These are phyloP conservation scores for Micropoecilia bifurca DNA, from an alignment of 2,797 vertebrate species.

Conservation along the genomic window DNA sequence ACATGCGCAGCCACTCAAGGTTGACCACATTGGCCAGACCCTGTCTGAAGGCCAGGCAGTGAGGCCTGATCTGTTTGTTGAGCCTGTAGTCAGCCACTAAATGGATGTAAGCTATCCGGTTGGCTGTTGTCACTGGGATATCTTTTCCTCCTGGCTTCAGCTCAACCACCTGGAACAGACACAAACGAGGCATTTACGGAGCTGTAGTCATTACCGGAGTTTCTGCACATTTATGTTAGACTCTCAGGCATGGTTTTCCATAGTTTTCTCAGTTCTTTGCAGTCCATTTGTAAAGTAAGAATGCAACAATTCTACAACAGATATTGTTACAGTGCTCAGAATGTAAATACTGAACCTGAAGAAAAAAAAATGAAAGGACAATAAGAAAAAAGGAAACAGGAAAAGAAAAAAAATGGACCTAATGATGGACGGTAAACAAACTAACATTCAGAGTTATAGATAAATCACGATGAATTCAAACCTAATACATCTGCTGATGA, in stretches of 20 bases:
- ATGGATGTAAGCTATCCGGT: slow-evolving; percentile 97
- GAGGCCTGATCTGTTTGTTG: slow-evolving; percentile 95
- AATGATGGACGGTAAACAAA: not conserved
- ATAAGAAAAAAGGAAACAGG: not conserved
- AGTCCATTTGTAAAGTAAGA: not conserved
- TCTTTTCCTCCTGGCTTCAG: slow-evolving; percentile 94
- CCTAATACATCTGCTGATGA: not conserved
- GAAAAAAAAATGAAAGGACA: not conserved
- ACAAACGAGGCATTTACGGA: not conserved
- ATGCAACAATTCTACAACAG: not conserved
- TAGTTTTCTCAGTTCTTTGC: not conserved
- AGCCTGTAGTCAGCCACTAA: slow-evolving; percentile 95
- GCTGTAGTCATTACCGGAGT: not conserved
- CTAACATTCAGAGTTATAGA: not conserved
- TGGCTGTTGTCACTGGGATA: slow-evolving; percentile 93
- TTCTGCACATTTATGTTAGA: not conserved
- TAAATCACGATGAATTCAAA: not conserved
- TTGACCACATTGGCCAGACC: slow-evolving; percentile 96
- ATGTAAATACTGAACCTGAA: not conserved
- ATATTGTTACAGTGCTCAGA: not conserved
- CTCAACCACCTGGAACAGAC: slow-evolving; percentile 88
- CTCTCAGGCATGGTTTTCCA: not conserved
- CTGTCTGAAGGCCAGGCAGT: slow-evolving; percentile 94
- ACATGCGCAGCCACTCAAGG: slow-evolving; percentile 98
- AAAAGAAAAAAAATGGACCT: not conserved